Conservation (phyloP, 2,888 invertebrate species). For the Ryuthela nishihirai region DNA sequence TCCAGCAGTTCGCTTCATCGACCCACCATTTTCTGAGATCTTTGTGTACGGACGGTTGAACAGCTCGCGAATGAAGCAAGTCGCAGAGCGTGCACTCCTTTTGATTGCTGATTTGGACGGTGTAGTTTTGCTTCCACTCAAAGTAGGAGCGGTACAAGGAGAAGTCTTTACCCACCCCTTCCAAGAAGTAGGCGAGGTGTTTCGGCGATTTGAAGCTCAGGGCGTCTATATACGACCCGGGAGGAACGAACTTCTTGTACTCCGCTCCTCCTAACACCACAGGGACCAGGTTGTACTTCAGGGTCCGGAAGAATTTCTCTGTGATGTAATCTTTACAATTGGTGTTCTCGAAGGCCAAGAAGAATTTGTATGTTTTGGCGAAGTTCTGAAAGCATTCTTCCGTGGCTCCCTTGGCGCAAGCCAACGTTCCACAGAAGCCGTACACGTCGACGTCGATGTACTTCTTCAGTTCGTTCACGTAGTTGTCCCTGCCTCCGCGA, state of each 20-base stretch:
- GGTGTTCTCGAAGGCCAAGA: slow-evolving; percentile 51
- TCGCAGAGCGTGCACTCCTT: slow-evolving; percentile 30
- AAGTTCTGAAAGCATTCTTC: slow-evolving; percentile 48
- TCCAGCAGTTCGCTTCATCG: slow-evolving; percentile 15
- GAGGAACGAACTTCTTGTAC: slow-evolving; percentile 34
- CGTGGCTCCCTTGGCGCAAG: slow-evolving; percentile 44
- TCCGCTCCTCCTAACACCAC: slow-evolving; percentile 41
- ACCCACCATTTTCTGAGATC: slow-evolving; percentile 38
- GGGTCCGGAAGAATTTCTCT: slow-evolving; percentile 51
- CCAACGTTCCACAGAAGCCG: slow-evolving; percentile 48
- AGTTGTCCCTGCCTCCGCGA: slow-evolving; percentile 48
- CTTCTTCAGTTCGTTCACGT: slow-evolving; percentile 48
- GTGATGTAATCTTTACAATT: slow-evolving; percentile 51
- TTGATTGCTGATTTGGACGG: background rate
- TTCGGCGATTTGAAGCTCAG: slow-evolving; percentile 29
- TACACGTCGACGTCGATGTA: slow-evolving; percentile 50
- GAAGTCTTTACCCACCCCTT: slow-evolving; percentile 26
- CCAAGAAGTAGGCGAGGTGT: slow-evolving; percentile 33
- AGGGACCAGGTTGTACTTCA: slow-evolving; percentile 41
- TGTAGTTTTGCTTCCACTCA: slow-evolving; percentile 17
- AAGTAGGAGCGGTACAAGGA: slow-evolving; percentile 26
- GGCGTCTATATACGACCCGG: slow-evolving; percentile 39
- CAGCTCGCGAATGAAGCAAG: slow-evolving; percentile 10
- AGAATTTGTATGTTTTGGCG: slow-evolving; percentile 48
- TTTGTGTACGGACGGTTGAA: slow-evolving; percentile 8